Percentiles rank a stretch among this genome's conserved stretches.
Evolutionary conservation across 2,797 vertebrate species (phyloP).

Genomic region (Platalea minor): DNA sequence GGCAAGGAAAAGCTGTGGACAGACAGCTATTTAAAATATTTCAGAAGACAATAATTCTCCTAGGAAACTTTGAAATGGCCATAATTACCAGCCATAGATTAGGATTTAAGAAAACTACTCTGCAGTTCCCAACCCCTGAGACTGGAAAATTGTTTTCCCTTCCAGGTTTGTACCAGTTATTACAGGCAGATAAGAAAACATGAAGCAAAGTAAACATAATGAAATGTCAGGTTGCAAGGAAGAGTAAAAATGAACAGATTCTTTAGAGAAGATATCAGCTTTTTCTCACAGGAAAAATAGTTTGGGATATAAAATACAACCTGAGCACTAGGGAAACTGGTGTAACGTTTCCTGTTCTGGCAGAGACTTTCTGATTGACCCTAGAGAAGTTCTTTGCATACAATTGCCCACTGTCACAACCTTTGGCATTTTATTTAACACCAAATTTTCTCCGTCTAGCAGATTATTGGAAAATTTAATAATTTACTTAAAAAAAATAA

Average conservation of each 20-base stretch:
- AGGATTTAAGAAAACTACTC: conserved; percentile 14
- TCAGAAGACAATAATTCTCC: conserved; percentile 55
- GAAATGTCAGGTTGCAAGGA: conserved; percentile 36
- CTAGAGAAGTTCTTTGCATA: background rate
- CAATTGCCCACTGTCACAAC: background rate
- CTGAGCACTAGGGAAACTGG: background rate
- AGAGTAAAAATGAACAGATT: conserved; percentile 20
- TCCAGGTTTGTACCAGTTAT: background rate
- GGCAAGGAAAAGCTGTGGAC: conserved; percentile 48
- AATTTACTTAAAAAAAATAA: background rate
- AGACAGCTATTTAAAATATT: conserved; percentile 65
- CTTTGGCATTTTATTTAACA: background rate
- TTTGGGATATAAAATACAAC: conserved; percentile 5
- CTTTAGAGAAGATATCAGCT: conserved; percentile 17
- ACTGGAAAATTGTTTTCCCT: conserved; percentile 19
- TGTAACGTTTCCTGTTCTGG: background rate
- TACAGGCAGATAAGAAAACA: conserved; percentile 35
- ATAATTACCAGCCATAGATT: conserved; percentile 31
- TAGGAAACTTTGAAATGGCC: conserved; percentile 28
- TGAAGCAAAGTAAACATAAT: conserved; percentile 18
- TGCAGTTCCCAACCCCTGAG: conserved; percentile 15
- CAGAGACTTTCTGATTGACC: background rate
- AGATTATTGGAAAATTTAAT: background rate
- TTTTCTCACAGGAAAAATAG: conserved; percentile 46
- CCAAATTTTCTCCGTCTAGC: fast-evolving